Base-by-base conservation (phyloP, 2,888 invertebrate species). In the Conops quadrifasciatus region DNA sequence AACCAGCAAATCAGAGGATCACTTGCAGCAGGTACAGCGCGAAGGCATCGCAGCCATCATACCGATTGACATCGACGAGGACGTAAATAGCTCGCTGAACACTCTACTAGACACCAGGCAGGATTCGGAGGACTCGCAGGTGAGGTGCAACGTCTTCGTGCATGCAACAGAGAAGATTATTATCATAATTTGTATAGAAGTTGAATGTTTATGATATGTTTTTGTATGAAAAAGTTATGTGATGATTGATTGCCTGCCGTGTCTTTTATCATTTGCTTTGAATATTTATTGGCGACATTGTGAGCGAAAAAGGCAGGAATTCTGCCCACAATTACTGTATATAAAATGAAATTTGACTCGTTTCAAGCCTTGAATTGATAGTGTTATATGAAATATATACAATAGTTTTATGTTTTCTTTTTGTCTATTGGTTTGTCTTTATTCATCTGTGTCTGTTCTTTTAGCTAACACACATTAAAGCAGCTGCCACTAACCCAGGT, bases 1-100 rank as follows among this genome's bases (percentile, higher is more conserved):
- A 73, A 95, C 95, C 43, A 96, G 95, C 79, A 91, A 94, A 81
- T 95, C 95, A 15, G 97, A 97, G 87, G 96, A 96, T 87, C 96
- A 96, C 84, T 87, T 97, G 75, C 94, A 95, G 87, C 90, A 90
- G 75, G 80, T 85, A 74, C 87, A 86, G 77, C 84, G 86, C 70
- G 87, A 87, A 76, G 86, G 86, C 78, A 90, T 95, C 86, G 93
- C 93, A 81, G 92, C 94, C 74, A 94, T 95, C 76, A 85, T 87
- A 79, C 94, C 94, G 77, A 94, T 95, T 80, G 96, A 96, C 80
- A 93, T 96, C 83, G 96, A 95, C 84, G 96, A 96, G 85, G 95
- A 95, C 85, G 92, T 95, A 82, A 95, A 96, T 82, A 95, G 96
- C 84, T 96, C 96, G 75, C 88, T 97, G 74, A 96, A 97, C 87